Evolutionary conservation across 2,113 vertebrate genomes (phyloP).

Genomic region (Pterocles orientalis): DNA sequence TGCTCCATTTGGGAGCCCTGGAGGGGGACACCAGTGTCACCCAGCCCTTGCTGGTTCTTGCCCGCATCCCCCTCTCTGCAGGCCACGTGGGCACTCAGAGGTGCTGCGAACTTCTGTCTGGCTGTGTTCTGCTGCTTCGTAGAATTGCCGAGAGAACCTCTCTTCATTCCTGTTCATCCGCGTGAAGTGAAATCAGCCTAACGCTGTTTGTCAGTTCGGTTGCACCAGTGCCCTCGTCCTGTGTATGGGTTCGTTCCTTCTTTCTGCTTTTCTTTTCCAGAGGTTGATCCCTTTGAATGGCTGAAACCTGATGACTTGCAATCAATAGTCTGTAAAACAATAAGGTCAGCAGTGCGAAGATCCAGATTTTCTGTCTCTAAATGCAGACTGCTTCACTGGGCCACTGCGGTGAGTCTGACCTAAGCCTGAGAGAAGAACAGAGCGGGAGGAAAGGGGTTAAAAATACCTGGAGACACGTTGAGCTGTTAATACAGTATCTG

Average conservation of each 20-base stretch:
- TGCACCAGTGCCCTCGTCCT: not conserved
- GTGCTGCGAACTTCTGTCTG: slow-evolving; percentile 4
- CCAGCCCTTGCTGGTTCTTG: not conserved
- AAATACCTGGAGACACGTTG: not conserved
- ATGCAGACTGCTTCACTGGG: slow-evolving; percentile 21
- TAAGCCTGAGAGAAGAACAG: slow-evolving; percentile 27
- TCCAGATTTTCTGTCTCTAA: slow-evolving; percentile 64
- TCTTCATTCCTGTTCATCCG: not conserved
- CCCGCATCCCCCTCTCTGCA: not conserved
- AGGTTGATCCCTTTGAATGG: slow-evolving; percentile 41
- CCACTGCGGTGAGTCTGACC: slow-evolving; percentile 67
- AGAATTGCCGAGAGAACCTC: not conserved
- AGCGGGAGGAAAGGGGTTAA: slow-evolving; percentile 1
- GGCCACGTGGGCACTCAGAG: not conserved
- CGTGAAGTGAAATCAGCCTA: not conserved
- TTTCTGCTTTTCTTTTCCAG: slow-evolving; percentile 44
- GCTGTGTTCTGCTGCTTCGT: not conserved
- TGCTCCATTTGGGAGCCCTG: not conserved
- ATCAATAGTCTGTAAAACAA: slow-evolving; percentile 69
- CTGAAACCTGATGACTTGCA: slow-evolving; percentile 49
- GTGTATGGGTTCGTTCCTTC: not conserved
- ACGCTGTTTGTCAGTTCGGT: not conserved
- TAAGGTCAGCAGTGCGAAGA: slow-evolving; percentile 46
- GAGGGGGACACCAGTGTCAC: not conserved
- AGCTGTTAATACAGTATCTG: slow-evolving; percentile 12